Evolutionary conservation across 2,797 vertebrate genomes (phyloP).

Genomic region (Todus mexicanus): DNA sequence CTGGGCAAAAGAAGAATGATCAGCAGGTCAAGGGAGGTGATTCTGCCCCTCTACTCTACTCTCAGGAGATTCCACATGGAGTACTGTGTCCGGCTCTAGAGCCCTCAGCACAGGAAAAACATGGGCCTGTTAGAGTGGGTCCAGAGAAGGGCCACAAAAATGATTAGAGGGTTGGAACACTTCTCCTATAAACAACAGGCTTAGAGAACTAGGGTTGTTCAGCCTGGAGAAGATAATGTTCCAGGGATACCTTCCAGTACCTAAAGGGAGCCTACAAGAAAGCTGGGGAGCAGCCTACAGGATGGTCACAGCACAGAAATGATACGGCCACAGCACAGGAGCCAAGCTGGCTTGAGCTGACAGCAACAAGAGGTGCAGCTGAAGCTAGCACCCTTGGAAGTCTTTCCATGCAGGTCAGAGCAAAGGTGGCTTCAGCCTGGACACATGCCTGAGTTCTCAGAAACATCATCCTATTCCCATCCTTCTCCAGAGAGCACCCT

Average conservation of each 20-base stretch:
- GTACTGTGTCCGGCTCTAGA: background rate
- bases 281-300: background rate
- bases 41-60: background rate
- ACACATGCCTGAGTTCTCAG: background rate
- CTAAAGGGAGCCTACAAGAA: background rate
- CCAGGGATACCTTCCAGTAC: background rate
- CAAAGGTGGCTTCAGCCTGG: background rate
- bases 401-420: background rate
- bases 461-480: background rate
- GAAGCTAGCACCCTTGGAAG: background rate
- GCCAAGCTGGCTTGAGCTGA: background rate
- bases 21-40: background rate
- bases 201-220: background rate
- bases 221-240: background rate
- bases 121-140: background rate
- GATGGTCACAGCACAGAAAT: background rate
- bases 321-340: rapidly evolving
- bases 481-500: background rate
- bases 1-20: background rate
- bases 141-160: background rate
- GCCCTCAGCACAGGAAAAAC: background rate
- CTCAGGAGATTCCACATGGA: background rate
- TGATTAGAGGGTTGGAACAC: background rate
- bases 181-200: background rate
- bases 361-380: background rate